Evolutionary conservation across 1,140 invertebrate species (phyloP).

Genomic region (Arion vulgaris): DNA sequence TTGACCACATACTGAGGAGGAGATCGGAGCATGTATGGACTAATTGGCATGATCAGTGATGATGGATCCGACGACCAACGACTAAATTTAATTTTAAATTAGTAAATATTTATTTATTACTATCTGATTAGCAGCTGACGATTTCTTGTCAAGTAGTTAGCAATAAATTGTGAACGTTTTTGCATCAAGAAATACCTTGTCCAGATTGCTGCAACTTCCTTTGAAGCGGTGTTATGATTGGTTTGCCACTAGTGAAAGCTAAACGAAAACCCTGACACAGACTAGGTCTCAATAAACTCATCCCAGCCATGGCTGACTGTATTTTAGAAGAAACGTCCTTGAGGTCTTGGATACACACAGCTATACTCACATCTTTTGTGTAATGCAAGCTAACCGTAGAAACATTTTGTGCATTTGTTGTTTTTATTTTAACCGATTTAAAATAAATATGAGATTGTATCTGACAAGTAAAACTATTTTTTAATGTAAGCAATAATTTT

Average conservation of each 20-base stretch:
- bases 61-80: too few species aligned
- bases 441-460: neutral
- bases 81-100: too few species aligned
- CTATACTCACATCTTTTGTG: neutral
- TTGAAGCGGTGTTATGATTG: neutral
- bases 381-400: neutral
- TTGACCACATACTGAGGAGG: too few species aligned
- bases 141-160: too few species aligned
- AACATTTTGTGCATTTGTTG: neutral
- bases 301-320: conserved; percentile 46
- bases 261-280: conserved; percentile 32
- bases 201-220: neutral
- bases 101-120: too few species aligned
- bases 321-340: too few species aligned
- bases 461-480: too few species aligned
- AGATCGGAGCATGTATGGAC: too few species aligned
- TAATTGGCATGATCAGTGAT: too few species aligned
- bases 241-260: conserved; percentile 16
- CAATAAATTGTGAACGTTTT: too few species aligned
- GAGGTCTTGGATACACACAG: neutral
- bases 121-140: too few species aligned
- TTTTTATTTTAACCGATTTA: neutral
- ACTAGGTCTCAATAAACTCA: conserved; percentile 45
- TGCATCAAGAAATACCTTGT: conserved; percentile 7
- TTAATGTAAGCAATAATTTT: too few species aligned